Conservation (phyloP, 2,113 vertebrate species). For the Rutilus rutilus region DNA sequence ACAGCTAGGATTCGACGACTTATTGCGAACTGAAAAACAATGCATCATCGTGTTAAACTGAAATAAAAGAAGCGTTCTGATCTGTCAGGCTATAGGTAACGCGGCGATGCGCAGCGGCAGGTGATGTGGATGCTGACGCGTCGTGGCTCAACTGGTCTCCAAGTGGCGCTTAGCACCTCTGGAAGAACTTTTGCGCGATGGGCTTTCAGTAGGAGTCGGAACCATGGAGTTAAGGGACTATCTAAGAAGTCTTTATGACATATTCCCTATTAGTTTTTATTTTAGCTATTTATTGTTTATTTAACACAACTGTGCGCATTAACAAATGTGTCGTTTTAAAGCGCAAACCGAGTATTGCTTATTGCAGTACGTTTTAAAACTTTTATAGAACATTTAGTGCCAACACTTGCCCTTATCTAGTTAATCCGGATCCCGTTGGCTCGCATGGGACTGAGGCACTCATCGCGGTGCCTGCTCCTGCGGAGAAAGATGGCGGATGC, state of each 20-base stretch:
- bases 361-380: slow-evolving; percentile 23
- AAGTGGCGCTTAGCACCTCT: slow-evolving; percentile 34
- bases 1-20: not conserved
- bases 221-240: slow-evolving; percentile 12
- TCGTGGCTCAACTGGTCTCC: slow-evolving; percentile 47
- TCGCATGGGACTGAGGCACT: slow-evolving; percentile 98
- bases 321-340: not conserved
- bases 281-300: slow-evolving; percentile 24
- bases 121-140: slow-evolving; percentile 29
- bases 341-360: not conserved
- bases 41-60: not conserved
- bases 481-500: slow-evolving; percentile 98
- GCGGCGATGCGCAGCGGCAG: slow-evolving; percentile 17
- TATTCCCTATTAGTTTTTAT: not conserved
- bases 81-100: not conserved
- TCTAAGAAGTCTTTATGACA: slow-evolving; percentile 38
- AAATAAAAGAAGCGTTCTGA: slow-evolving; percentile 11
- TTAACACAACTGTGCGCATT: not conserved
- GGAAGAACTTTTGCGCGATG: slow-evolving; percentile 56
- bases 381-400: not conserved
- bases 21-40: not conserved
- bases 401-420: slow-evolving; percentile 30
- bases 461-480: slow-evolving; percentile 97
- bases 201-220: slow-evolving; percentile 11
- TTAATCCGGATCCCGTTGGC: slow-evolving; percentile 77